These are phyloP conservation scores for Octonoba sinensis DNA, from an alignment of 2,888 invertebrate genomes.

Conservation along the genomic window DNA sequence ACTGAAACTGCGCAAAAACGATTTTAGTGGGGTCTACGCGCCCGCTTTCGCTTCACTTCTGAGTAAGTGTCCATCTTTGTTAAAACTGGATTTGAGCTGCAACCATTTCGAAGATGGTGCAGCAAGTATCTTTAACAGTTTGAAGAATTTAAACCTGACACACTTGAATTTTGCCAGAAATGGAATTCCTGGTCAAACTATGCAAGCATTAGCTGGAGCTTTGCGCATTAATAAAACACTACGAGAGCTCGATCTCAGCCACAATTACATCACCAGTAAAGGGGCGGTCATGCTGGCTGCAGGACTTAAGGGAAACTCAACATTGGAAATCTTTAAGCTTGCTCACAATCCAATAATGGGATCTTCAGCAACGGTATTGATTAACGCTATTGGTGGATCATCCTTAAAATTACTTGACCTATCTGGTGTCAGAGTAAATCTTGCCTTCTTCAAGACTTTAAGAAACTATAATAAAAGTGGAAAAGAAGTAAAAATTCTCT, in stretches of 20 bases:
- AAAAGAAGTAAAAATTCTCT: constrained; percentile 24
- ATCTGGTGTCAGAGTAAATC: constrained; percentile 17
- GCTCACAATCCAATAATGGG: constrained; percentile 24
- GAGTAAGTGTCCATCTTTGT: constrained; percentile 20
- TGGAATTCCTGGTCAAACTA: constrained; percentile 28
- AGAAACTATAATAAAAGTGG: constrained; percentile 7
- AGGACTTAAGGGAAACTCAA: constrained; percentile 20
- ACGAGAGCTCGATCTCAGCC: constrained; percentile 20
- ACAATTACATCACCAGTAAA: constrained; percentile 32
- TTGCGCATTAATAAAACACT: constrained; percentile 25
- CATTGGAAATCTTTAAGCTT: constrained; percentile 22
- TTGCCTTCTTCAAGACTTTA: constrained; percentile 19
- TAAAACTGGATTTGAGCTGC: constrained; percentile 23
- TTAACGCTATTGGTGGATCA: background rate
- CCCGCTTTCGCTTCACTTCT: constrained; percentile 20
- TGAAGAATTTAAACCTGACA: constrained; percentile 35
- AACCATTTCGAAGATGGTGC: constrained; percentile 33
- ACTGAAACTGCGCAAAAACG: constrained; percentile 29
- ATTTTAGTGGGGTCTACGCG: constrained; percentile 3
- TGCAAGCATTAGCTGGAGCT: background rate
- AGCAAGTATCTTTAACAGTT: background rate
- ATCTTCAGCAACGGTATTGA: background rate
- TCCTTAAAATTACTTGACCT: constrained; percentile 33
- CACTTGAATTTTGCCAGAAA: constrained; percentile 25
- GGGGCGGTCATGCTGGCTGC: constrained; percentile 8